These are phyloP conservation scores for Aurelia sp. DNA, from an alignment of 30 jellyfish, hydroid and myxozoan genomes.

Conservation along the genomic window DNA sequence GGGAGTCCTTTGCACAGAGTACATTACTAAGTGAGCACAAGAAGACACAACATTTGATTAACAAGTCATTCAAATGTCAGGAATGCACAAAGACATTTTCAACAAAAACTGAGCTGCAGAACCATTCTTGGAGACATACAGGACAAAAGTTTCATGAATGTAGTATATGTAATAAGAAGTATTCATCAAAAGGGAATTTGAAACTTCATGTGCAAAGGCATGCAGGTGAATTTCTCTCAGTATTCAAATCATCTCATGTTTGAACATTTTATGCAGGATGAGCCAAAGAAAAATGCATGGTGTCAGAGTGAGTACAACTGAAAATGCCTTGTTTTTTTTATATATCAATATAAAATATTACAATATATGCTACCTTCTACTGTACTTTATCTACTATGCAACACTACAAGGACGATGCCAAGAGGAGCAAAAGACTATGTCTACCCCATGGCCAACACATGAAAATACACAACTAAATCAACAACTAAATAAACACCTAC, in stretches of 20 bases:
- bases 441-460: no score
- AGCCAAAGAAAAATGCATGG: background rate
- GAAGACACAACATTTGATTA: slow-evolving; percentile 72
- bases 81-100: slow-evolving; percentile 78
- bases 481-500: no score
- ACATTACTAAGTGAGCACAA: slow-evolving; percentile 59
- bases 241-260: background rate
- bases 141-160: slow-evolving; percentile 82
- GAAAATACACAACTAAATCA: no score
- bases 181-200: slow-evolving; percentile 87
- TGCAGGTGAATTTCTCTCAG: slow-evolving; percentile 32
- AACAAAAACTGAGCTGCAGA: slow-evolving; percentile 72
- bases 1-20: slow-evolving; percentile 62
- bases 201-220: slow-evolving; percentile 79
- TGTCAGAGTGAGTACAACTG: no score
- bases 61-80: slow-evolving; percentile 78
- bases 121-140: slow-evolving; percentile 81
- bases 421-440: no score
- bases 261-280: background rate
- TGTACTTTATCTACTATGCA: no score
- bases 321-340: no score
- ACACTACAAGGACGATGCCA: no score
- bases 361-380: no score
- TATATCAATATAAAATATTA: no score
- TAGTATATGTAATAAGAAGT: slow-evolving; percentile 72